Evolutionary conservation across 37 sponge, comb jelly and placozoan genomes (phyloP), one percentile per base, ranked within the genome.

Genomic region (Ephydatia muelleri): DNA sequence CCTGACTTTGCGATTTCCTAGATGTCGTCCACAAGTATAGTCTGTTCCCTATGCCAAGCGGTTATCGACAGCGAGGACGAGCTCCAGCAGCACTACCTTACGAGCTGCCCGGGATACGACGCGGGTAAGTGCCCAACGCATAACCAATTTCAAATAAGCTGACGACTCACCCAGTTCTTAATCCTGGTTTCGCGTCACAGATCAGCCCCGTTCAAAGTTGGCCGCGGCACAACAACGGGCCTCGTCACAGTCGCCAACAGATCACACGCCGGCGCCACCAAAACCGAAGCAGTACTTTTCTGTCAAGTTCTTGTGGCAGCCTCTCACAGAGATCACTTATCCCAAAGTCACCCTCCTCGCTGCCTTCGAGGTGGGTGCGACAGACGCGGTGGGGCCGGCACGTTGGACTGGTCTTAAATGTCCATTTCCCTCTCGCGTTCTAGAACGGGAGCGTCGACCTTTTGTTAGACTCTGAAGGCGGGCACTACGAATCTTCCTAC

Each of bases 251-350:
- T 69, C 70, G 5, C 27, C 70, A 29, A 3, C 27, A 30, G 8
- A 69, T 3, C 70, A 11, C 11, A 43, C 43, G 6, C 6, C 3
- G 43, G 43, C 43, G 6, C 43, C 43, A 3, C 6, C 43, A 6
- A 6, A 6, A 6, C 43, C 43, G 43, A 43, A 43, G 43, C 43
- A 43, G 43, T 43, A 43, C 43, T 36, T 36, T 29, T 40, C 13
- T 31, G 90, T 90, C 29, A 71, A 80, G 82, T 90, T 90, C 76
- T 73, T 80, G 80, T 90, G 85, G 85, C 80, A 84, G 49, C 85
- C 90, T 12, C 70, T 85, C 47, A 79, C 75, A 3, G 37, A 77
- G 2, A 85, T 86, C 31, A 77, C 8, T 37, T 82, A 72, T 28
- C 72, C 73, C 35, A 82, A 75, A 79, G 80, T 91, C 35, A 91